Evolutionary conservation across 2,888 invertebrate genomes (phyloP), one percentile per base, ranked within the genome.

Genomic region (Cryptus viduatorius): DNA sequence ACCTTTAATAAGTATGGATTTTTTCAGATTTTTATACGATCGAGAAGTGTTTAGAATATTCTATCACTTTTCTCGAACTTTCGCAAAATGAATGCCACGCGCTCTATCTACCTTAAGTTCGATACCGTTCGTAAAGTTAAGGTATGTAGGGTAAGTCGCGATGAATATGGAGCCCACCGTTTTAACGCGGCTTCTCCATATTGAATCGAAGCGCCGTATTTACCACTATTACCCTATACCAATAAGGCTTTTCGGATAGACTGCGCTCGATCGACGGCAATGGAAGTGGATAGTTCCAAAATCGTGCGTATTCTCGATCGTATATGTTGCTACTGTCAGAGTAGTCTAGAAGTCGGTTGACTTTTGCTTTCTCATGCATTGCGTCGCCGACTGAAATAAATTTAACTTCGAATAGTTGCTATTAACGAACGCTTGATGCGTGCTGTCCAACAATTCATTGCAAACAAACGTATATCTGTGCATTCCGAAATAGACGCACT

Each of bases 391-490:
- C 65, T 8, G n/a, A 14, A 46, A 77, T 44, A 19, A 65, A 59
- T 44, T 31, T 59, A 56, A 77, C 67, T 68, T 68, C 68, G 77
- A 3, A 37, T 2, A 2, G 37, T 37, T 37, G 7, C 37, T 7
- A 37, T 37, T 37, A 37, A 16, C 42, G 44, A 44, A 42, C 67
- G 68, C 44, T 59, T 46, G 31, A 68, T 59, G 53, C 29, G n/a
- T 8, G 50, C 14, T 61, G n/a, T 69, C 69, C 46, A 69, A 79
- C 71, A 64, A 79, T 71, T 71, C 50, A 71, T 79, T 16, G 19
- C 8, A 12, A 64, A 71, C 50, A 42, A 37, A 14, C 71, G n/a
- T 64, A 68, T 29, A 64, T 29, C 42, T 14, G 12, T 50, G 64
- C 79, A 24, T 50, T 73, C 65, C 79, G 46, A 67, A 65, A 72